Evolutionary conservation across 2,113 vertebrate species (phyloP).

Genomic region (Pelecanoides urinatrix): DNA sequence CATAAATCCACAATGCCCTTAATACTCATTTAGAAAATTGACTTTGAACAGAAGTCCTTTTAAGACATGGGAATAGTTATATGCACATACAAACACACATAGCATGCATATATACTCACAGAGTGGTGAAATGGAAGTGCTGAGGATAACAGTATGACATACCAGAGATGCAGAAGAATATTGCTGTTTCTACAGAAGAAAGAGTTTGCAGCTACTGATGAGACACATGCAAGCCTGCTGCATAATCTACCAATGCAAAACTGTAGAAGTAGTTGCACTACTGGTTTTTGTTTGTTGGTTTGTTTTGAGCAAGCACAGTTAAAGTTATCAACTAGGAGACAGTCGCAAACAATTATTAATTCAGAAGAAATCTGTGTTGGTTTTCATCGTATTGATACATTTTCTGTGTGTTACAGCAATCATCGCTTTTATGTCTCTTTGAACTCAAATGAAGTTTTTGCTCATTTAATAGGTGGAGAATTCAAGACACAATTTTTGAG

Average conservation of each 20-base stretch:
- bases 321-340: neutral
- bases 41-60: neutral
- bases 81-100: neutral
- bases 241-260: neutral
- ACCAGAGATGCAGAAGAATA: neutral
- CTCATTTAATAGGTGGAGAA: neutral
- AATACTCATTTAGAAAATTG: neutral
- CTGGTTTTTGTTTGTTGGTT: neutral
- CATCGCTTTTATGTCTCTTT: neutral
- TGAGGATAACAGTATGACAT: neutral
- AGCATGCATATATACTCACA: neutral
- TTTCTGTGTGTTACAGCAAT: neutral
- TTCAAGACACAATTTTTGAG: neutral
- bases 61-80: neutral
- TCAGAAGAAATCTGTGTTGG: neutral
- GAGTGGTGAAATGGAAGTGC: neutral
- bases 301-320: neutral
- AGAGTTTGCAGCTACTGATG: neutral
- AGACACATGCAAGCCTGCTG: neutral
- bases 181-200: neutral
- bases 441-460: neutral
- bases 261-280: neutral
- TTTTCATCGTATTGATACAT: neutral
- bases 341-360: neutral
- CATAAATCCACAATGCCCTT: neutral